Evolutionary conservation across 2,113 vertebrate genomes (phyloP), one percentile per base, ranked within the genome.

Genomic region (Pygathrix nemaeus): DNA sequence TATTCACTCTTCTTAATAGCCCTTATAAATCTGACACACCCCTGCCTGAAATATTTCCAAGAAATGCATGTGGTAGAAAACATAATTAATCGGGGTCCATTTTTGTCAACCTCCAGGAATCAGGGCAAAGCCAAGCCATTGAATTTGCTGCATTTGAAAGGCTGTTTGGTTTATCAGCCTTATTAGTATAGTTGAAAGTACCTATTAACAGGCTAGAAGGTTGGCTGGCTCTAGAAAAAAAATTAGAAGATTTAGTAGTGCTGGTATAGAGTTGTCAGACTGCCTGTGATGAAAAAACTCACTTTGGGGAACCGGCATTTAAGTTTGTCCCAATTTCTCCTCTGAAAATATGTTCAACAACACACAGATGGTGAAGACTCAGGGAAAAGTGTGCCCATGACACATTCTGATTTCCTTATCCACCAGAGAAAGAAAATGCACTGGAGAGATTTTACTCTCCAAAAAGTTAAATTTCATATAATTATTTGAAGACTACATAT

Each of bases 11-110:
- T 43, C 61, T 57, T 88, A 81, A 81, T 48, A 91, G 83, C n/a
- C 82, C 17, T 70, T 70, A 64, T 76, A 76, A 93, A 75, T 61
- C 93, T 85, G 93, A 93, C 90, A 93, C 82, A 48, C 64, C 93
- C 70, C 14, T 91, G 82, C 40, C 27, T 1, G 64, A 23, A 61
- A 12, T 30, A 64, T 93, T 85, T 93, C 97, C 79, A 88, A 97
- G 87, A 88, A 59, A 61, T 68, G 35, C 45, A 61, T 11, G 40
- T 48, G 32, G 72, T 84, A 57, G 64, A 79, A 61, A 85, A 78
- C 57, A 17, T 85, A 70, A 81, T 89, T 72, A 57, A 72, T 85
- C 48, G 5, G n/a, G 16, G 32, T 40, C 78, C 73, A 0, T 55
- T 70, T 93, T 40, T 52, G 32, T 85, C 82, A 85, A 32, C 80